phyloP scores from a whole-genome alignment of 2,888 invertebrate genomes.

The Trachelus troglodyta region DNA sequence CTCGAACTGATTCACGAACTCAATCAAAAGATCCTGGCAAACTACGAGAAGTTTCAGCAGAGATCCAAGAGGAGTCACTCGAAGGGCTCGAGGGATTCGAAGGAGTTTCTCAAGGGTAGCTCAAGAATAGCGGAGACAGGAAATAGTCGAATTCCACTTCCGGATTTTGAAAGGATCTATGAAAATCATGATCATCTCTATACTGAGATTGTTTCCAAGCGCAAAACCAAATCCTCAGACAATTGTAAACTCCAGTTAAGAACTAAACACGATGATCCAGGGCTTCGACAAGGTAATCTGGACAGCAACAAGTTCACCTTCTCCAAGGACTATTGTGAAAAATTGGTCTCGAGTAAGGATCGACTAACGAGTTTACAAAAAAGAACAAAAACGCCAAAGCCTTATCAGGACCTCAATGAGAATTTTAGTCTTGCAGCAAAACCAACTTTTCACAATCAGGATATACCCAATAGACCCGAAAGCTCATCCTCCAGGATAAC shows the following conservation, averaged over 20 bases:
- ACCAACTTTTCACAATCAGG: conserved; percentile 33
- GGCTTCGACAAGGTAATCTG: conserved; percentile 16
- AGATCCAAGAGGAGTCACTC: conserved; percentile 45
- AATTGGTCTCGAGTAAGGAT: conserved; percentile 24
- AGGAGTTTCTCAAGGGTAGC: conserved; percentile 15
- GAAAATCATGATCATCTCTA: conserved; percentile 35
- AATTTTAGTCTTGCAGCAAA: conserved; percentile 53
- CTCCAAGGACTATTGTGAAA: conserved; percentile 34
- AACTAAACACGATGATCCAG: not conserved
- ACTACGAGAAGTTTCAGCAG: conserved; percentile 57
- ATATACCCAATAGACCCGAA: not conserved
- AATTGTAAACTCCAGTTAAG: not conserved
- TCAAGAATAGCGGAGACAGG: conserved; percentile 8
- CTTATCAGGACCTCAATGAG: conserved; percentile 29
- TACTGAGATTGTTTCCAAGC: conserved; percentile 34
- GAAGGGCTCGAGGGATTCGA: conserved; percentile 19
- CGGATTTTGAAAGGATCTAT: conserved; percentile 21
- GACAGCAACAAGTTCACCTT: conserved; percentile 36
- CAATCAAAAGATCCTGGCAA: conserved; percentile 60
- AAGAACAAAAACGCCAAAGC: conserved; percentile 2
- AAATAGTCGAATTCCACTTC: conserved; percentile 4
- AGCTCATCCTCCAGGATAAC: conserved; percentile 15
- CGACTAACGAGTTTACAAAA: not conserved
- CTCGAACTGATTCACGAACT: conserved; percentile 59
- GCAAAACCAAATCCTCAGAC: conserved; percentile 22